Conservation (phyloP, 2,113 vertebrate species). For the Nycticebus coucang region DNA sequence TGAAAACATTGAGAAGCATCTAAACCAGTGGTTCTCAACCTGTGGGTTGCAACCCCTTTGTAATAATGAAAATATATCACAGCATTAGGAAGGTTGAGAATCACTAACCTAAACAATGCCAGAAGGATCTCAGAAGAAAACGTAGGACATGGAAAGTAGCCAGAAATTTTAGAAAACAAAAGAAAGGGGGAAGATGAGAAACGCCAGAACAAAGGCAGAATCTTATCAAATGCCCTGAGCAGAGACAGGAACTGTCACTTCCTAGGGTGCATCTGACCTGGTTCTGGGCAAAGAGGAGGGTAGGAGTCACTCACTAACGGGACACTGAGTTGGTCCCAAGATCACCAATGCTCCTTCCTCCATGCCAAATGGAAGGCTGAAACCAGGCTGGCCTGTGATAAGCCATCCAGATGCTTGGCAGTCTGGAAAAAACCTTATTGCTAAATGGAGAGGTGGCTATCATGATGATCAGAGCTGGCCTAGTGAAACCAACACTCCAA, state of each 20-base stretch:
- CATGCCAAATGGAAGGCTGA: background rate
- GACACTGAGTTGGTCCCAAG: background rate
- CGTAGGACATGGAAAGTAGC: background rate
- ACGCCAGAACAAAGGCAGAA: background rate
- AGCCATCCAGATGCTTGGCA: background rate
- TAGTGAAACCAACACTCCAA: background rate
- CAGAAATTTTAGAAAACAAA: slow-evolving; percentile 10
- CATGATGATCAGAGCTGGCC: background rate
- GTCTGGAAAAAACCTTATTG: slow-evolving; percentile 20
- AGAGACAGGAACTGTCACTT: background rate
- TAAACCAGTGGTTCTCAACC: too few species aligned
- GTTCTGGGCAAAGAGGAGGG: background rate
- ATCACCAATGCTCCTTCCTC: background rate
- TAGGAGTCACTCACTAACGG: background rate
- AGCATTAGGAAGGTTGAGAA: too few species aligned
- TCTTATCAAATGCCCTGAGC: background rate
- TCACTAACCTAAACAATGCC: background rate
- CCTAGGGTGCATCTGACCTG: slow-evolving; percentile 12
- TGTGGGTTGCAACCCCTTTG: too few species aligned
- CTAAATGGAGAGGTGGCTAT: background rate
- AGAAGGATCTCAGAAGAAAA: background rate
- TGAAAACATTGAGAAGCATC: background rate
- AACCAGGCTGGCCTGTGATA: background rate
- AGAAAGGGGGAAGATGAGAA: background rate
- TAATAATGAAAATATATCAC: too few species aligned